Conservation (phyloP, 1,140 invertebrate species). For the Schlechtendalia chinensis region DNA sequence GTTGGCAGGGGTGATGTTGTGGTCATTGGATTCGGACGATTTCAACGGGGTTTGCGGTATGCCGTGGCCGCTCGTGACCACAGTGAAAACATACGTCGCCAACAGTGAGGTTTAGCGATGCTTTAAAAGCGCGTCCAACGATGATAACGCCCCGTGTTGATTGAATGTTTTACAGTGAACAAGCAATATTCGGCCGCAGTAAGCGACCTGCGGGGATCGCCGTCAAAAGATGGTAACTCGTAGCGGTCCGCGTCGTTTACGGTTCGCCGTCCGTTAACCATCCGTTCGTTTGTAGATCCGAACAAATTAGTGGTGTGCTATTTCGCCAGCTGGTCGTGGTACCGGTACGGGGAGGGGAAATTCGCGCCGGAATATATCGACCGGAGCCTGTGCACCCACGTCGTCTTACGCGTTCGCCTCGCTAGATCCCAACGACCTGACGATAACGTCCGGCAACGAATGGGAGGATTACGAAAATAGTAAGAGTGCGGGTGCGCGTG, state of each 20-base stretch:
- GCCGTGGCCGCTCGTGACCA: constrained; percentile 26
- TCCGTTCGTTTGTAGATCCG: constrained; percentile 51
- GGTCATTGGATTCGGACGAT: constrained; percentile 86
- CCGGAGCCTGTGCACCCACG: constrained; percentile 75
- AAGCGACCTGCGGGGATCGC: neutral
- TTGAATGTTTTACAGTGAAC: neutral
- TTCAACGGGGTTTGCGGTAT: constrained; percentile 70
- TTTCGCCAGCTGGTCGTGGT: constrained; percentile 84
- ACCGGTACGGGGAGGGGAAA: constrained; percentile 76
- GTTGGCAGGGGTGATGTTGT: constrained; percentile 79
- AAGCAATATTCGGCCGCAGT: neutral
- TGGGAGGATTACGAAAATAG: constrained; percentile 84
- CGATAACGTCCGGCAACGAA: constrained; percentile 76
- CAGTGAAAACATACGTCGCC: constrained; percentile 59
- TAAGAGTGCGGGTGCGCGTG: constrained; percentile 58
- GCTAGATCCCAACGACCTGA: constrained; percentile 71
- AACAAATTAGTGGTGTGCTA: constrained; percentile 74
- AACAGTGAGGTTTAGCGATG: neutral
- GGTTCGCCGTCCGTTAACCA: too few species aligned
- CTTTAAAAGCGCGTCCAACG: neutral
- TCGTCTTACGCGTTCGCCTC: constrained; percentile 89
- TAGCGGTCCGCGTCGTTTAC: too few species aligned
- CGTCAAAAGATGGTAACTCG: neutral
- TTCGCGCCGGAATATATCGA: constrained; percentile 84
- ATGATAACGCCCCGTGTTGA: neutral